Base-by-base conservation (phyloP, 2,888 invertebrate genomes). In the Poecilobothrus nobilitatus region DNA sequence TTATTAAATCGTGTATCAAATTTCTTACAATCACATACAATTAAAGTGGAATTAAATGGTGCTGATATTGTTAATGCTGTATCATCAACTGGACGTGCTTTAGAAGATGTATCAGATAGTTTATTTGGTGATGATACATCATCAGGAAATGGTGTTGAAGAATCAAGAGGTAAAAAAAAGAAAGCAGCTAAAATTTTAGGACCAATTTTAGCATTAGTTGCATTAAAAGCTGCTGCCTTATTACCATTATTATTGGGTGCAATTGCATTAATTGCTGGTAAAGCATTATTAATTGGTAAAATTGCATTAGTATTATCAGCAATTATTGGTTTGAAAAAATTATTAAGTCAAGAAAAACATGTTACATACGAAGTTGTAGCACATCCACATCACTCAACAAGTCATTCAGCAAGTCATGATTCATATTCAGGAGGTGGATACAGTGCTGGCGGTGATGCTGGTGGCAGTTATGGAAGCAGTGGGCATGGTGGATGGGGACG, bases 321-420 rank as follows among this genome's bases (percentile, higher is more conserved):
- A 67, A 89, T 93, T 70, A 92, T 93, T 76, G 92, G 92, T 4
- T 82, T 93, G 79, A 92, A 92, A 85, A 93, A 93, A 79, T 83
- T 93, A 67, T 81, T 93, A 73, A 88, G 89, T 2, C 89, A 89
- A 77, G 89, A 91, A 82, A 93, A 92, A 78, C 92, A 92, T 77
- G 93, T 93, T 72, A 93, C 93, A 6, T 93, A 93, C 78, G 93
- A 93, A 79, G 92, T 93, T 53, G 91, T 93, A 0, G 88, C 91
- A 0, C 93, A 93, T 80, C 92, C 92, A 68, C 92, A 92, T 76
- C 91, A 92, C 79, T 85, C 88, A 71, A 84, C 87, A 73, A 86
- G 87, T 76, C 88, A 88, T 78, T 86, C 88, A 71, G 86, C 88
- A 70, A 86, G 87, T 69, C 89, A 90, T 73, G 91, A 91, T 70